phyloP scores from a whole-genome alignment of 2,113 vertebrate genomes.

The Oryzias woworae region DNA sequence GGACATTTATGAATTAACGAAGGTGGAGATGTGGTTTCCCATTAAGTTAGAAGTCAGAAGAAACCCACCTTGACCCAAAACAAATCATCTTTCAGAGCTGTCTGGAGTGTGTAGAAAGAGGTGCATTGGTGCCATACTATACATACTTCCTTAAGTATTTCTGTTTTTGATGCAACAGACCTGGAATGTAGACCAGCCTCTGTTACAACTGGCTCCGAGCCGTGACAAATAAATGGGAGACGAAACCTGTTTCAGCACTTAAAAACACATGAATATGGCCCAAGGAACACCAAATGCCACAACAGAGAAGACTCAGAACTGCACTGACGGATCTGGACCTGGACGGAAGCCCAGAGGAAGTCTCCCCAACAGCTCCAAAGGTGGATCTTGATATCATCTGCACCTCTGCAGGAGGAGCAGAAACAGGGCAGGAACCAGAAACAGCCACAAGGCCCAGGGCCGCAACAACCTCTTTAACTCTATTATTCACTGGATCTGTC shows the following conservation, averaged over 20 bases:
- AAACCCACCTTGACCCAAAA: not conserved
- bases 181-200: conserved; percentile 47
- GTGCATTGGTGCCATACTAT: conserved; percentile 26
- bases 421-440: no score
- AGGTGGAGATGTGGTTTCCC: not conserved
- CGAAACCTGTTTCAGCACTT: no score
- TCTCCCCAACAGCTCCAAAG: no score
- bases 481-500: not conserved
- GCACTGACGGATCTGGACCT: no score
- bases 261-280: no score
- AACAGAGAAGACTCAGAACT: no score
- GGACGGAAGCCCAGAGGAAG: no score
- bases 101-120: not conserved
- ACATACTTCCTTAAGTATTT: conserved; percentile 35
- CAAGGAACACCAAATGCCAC: no score
- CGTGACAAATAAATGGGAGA: no score
- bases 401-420: no score
- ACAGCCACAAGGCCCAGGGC: no score
- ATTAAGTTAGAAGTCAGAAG: not conserved
- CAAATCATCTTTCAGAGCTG: not conserved
- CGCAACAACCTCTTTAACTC: conserved; percentile 2
- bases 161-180: conserved; percentile 7
- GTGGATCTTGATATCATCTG: no score
- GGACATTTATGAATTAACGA: not conserved
- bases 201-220: not conserved